Evolutionary conservation across 2,113 vertebrate genomes (phyloP).

Genomic region (Bubo blakistoni): DNA sequence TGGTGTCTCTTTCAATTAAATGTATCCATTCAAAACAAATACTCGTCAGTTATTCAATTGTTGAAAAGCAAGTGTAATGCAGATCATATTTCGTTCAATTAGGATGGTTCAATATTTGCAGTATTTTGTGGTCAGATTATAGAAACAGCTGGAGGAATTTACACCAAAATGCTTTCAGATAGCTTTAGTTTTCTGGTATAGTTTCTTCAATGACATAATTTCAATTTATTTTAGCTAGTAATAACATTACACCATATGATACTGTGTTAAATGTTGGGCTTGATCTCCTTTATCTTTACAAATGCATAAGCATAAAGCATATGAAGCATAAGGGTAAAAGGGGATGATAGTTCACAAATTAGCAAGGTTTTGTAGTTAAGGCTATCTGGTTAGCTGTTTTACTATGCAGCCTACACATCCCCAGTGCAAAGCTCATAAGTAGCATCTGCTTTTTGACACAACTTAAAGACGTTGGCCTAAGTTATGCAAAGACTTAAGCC

Average conservation of each 20-base stretch:
- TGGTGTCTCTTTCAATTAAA: not conserved
- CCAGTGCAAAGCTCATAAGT: not conserved
- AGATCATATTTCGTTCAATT: not conserved
- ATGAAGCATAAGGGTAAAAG: not conserved
- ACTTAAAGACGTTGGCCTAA: slow-evolving; percentile 3
- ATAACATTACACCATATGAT: slow-evolving; percentile 33
- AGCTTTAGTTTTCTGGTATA: not conserved
- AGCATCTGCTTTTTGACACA: slow-evolving; percentile 30
- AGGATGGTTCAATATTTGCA: not conserved
- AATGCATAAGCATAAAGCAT: not conserved
- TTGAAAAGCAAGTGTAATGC: not conserved
- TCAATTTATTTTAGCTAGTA: slow-evolving; percentile 6
- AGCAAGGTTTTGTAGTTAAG: slow-evolving; percentile 31
- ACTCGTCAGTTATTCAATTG: not conserved
- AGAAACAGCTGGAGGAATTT: not conserved
- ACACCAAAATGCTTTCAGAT: not conserved
- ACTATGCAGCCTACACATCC: slow-evolving; percentile 8
- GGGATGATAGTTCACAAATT: not conserved
- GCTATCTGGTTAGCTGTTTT: slow-evolving; percentile 36
- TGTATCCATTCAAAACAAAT: not conserved
- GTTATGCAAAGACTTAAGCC: not conserved
- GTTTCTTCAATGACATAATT: not conserved
- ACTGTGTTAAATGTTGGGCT: slow-evolving; percentile 13
- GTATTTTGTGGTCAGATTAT: not conserved
- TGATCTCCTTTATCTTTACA: slow-evolving; percentile 10